These are phyloP conservation scores for Abrostola tripartita DNA, from an alignment of 2,888 invertebrate species.

Conservation along the genomic window DNA sequence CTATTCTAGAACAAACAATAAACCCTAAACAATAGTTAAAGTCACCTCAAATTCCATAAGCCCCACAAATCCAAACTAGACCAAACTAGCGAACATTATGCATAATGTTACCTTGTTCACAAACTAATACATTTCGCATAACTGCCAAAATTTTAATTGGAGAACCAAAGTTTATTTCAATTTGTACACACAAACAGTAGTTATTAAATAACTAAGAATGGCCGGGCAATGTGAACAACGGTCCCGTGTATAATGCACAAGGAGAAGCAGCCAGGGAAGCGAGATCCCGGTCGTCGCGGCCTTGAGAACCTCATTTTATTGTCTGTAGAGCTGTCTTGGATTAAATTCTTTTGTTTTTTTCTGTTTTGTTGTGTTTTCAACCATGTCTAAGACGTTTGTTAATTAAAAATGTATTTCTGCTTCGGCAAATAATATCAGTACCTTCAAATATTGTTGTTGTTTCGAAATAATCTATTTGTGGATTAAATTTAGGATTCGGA, in stretches of 20 bases:
- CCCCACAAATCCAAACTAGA: slow-evolving; percentile 7
- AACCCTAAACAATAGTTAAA: neutral
- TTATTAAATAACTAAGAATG: slow-evolving; percentile 41
- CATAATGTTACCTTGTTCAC: slow-evolving; percentile 2
- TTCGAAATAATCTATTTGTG: neutral
- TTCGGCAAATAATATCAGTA: neutral
- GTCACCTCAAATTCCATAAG: neutral
- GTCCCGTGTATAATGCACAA: slow-evolving; percentile 52
- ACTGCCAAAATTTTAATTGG: slow-evolving; percentile 20
- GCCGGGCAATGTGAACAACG: slow-evolving; percentile 39
- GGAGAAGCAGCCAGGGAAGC: slow-evolving; percentile 26
- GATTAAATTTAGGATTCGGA: no score
- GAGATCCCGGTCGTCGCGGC: slow-evolving; percentile 42
- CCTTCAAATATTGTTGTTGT: neutral
- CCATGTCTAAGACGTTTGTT: slow-evolving; percentile 24
- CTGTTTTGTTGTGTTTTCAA: slow-evolving; percentile 16
- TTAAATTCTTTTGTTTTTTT: slow-evolving; percentile 45
- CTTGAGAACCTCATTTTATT: slow-evolving; percentile 50
- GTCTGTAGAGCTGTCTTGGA: slow-evolving; percentile 44
- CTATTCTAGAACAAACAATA: neutral
- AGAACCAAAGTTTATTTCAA: slow-evolving; percentile 39
- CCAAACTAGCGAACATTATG: slow-evolving; percentile 5
- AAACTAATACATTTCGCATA: slow-evolving; percentile 14
- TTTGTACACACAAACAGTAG: slow-evolving; percentile 34
- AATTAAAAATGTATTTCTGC: slow-evolving; percentile 13